Evolutionary conservation across 2,888 invertebrate species (phyloP).

Genomic region (Caenorhabditis auriculariae): DNA sequence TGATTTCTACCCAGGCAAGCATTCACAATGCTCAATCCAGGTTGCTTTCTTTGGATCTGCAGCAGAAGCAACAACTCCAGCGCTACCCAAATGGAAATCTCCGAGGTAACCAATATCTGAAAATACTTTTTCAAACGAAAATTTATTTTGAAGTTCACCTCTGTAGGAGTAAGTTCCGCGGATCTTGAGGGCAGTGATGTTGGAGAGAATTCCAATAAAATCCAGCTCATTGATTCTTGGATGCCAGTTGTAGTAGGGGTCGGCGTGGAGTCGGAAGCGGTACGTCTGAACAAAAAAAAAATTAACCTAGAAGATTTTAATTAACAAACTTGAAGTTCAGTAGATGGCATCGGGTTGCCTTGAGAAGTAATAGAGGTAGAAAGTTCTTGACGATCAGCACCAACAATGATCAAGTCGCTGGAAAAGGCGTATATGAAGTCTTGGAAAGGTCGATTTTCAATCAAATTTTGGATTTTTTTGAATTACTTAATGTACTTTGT

Average conservation of each 20-base stretch:
- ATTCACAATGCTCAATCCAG: constrained; percentile 92
- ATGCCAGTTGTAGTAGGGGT: constrained; percentile 88
- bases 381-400: constrained; percentile 76
- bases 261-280: constrained; percentile 85
- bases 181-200: constrained; percentile 89
- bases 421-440: constrained; percentile 71
- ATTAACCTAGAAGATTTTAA: neutral
- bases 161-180: constrained; percentile 84
- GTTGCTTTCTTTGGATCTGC: constrained; percentile 71
- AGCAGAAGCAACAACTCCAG: constrained; percentile 70
- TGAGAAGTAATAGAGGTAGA: constrained; percentile 90
- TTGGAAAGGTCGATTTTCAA: neutral
- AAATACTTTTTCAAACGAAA: constrained; percentile 55
- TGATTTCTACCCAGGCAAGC: constrained; percentile 75
- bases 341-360: constrained; percentile 77
- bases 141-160: constrained; percentile 7
- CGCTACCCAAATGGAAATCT: constrained; percentile 84
- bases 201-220: constrained; percentile 88
- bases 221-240: constrained; percentile 83
- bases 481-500: too few species aligned
- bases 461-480: too few species aligned
- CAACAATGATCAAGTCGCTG: constrained; percentile 86
- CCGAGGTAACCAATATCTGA: constrained; percentile 84
- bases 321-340: constrained; percentile 48
- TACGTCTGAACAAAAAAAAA: constrained; percentile 70